phyloP scores from a whole-genome alignment of 2,113 vertebrate species.

The Cacatua alba region DNA sequence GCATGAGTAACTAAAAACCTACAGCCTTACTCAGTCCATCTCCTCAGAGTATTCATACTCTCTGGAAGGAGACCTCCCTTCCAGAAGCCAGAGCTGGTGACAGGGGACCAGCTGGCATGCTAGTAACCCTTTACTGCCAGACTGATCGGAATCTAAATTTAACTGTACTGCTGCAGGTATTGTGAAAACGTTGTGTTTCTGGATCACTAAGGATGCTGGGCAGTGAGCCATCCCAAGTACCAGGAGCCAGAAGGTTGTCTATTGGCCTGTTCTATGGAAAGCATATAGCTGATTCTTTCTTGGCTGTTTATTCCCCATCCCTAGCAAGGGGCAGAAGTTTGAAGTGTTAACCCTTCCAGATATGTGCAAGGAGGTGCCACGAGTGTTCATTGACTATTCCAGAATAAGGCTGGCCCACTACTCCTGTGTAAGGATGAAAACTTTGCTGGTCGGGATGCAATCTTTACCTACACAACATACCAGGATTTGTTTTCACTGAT shows the following conservation, averaged over 20 bases:
- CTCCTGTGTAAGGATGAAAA: not conserved
- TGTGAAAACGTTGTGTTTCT: constrained; percentile 46
- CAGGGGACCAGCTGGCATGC: not conserved
- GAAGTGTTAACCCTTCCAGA: constrained; percentile 37
- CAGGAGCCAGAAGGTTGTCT: constrained; percentile 52
- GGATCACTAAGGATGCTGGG: constrained; percentile 42
- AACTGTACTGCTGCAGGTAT: constrained; percentile 34
- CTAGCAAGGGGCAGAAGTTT: constrained; percentile 16
- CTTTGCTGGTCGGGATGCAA: not conserved
- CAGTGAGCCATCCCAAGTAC: not conserved
- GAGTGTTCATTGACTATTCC: not conserved
- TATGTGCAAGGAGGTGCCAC: not conserved
- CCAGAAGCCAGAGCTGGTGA: constrained; percentile 21
- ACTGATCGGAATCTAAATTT: constrained; percentile 34
- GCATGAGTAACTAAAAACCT: constrained; percentile 40
- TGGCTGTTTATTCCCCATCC: not conserved
- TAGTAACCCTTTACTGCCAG: not conserved
- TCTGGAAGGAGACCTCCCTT: constrained; percentile 25
- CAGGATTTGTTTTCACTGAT: not conserved
- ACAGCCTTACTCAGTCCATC: not conserved
- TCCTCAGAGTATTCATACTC: not conserved
- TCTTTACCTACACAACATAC: rapidly evolving
- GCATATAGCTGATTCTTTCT: constrained; percentile 41
- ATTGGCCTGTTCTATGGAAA: constrained; percentile 50
- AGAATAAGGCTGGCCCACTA: not conserved